Evolutionary conservation across 1,140 invertebrate genomes (phyloP).

Genomic region (Temnothorax nylanderi): DNA sequence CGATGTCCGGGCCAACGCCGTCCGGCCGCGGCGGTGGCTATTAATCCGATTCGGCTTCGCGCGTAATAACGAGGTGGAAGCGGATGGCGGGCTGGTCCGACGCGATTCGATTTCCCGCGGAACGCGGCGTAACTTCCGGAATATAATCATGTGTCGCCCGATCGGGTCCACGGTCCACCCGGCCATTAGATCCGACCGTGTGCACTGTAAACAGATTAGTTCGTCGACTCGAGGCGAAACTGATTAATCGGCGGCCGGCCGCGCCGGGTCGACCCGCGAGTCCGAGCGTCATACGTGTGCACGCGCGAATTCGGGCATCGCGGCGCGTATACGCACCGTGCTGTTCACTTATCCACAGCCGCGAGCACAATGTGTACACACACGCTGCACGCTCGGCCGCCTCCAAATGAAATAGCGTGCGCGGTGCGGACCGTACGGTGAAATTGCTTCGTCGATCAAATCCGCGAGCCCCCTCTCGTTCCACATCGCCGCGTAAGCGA

Average conservation of each 20-base stretch:
- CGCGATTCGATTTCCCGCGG: constrained; percentile 58
- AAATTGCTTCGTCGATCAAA: constrained; percentile 41
- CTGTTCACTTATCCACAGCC: constrained; percentile 27
- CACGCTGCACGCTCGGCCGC: background rate
- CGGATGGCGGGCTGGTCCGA: background rate
- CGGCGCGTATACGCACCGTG: too few relatives aligned
- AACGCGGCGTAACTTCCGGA: constrained; percentile 46
- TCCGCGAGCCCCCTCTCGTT: background rate
- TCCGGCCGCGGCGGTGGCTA: constrained; percentile 1
- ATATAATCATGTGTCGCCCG: constrained; percentile 57
- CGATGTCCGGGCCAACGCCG: constrained; percentile 14
- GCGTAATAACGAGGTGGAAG: constrained; percentile 52
- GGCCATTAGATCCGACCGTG: constrained; percentile 51
- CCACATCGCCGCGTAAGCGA: background rate
- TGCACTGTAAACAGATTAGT: constrained; percentile 61
- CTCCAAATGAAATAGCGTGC: background rate
- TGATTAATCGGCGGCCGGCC: constrained; percentile 44
- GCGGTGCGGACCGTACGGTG: background rate
- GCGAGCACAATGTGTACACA: constrained; percentile 33
- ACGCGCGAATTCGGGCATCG: too few relatives aligned
- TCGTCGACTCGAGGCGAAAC: constrained; percentile 59
- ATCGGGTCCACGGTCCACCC: constrained; percentile 34
- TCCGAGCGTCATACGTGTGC: background rate
- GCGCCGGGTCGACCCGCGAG: background rate
- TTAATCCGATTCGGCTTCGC: constrained; percentile 56